Percentiles rank a stretch among this genome's conserved stretches.
phyloP scores from a whole-genome alignment of 1,140 invertebrate species.

The Aplysia californica region DNA sequence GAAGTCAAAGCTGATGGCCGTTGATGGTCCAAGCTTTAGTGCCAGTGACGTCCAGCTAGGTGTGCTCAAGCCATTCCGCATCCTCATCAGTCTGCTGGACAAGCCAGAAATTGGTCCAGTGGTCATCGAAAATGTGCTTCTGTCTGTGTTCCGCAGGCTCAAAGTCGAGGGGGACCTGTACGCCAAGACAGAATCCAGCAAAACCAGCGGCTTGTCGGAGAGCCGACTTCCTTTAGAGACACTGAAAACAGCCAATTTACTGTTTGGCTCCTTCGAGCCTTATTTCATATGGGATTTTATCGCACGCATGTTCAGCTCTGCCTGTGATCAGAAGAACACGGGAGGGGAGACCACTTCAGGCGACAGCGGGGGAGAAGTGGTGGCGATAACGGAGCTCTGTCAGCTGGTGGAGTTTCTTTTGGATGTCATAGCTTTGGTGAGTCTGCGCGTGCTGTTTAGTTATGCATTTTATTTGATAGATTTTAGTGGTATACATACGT shows the following conservation, averaged over 20 bases:
- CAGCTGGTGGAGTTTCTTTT: conserved; percentile 82
- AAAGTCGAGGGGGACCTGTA: conserved; percentile 46
- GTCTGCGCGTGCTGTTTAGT: conserved; percentile 41
- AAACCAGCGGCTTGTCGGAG: conserved; percentile 27
- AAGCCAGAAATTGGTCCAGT: conserved; percentile 88
- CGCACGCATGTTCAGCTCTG: conserved; percentile 77
- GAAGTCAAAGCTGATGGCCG: conserved; percentile 65
- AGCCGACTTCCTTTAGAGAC: conserved; percentile 68
- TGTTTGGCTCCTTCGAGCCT: conserved; percentile 87
- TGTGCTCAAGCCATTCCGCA: conserved; percentile 81
- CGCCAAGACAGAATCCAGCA: conserved; percentile 30
- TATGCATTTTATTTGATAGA: too few relatives aligned
- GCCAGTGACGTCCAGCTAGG: conserved; percentile 15
- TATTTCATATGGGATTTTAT: conserved; percentile 90
- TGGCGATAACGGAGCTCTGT: conserved; percentile 72
- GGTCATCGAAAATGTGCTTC: conserved; percentile 87
- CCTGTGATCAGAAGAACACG: conserved; percentile 67
- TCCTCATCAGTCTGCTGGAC: conserved; percentile 88
- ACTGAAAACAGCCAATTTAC: conserved; percentile 85
- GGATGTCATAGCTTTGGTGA: conserved; percentile 79
- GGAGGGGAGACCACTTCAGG: too few relatives aligned
- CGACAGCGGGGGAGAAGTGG: conserved; percentile 23
- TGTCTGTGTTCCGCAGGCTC: conserved; percentile 83
- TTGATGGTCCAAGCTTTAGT: conserved; percentile 12
- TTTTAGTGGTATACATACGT: too few relatives aligned